phyloP scores from a whole-genome alignment of 30 jellyfish, hydroid and myxozoan species.

The Rhopilema esculentum region DNA sequence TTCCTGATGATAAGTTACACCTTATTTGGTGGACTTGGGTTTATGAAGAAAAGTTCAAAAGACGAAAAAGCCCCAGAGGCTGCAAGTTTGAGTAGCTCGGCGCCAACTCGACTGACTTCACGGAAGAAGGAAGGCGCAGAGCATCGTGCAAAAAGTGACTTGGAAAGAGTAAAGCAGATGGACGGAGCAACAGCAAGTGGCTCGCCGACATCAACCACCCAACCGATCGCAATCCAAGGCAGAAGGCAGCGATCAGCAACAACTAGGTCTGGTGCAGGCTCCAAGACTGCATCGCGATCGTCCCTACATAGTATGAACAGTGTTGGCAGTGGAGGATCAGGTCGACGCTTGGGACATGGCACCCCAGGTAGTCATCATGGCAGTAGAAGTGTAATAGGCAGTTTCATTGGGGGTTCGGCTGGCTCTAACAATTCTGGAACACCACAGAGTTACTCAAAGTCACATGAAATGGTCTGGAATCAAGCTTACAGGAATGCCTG shows the following conservation, averaged over 20 bases:
- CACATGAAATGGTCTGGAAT: conserved; percentile 74
- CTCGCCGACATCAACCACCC: conserved; percentile 65
- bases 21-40: conserved; percentile 55
- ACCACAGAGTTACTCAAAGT: conserved; percentile 58
- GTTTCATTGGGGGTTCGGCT: conserved; percentile 40
- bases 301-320: conserved; percentile 57
- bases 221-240: conserved; percentile 55
- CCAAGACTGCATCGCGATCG: conserved; percentile 45
- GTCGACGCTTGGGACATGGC: conserved; percentile 71
- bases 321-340: conserved; percentile 68
- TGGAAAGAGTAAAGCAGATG: conserved; percentile 20
- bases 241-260: conserved; percentile 44
- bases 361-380: conserved; percentile 72
- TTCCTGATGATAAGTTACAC: conserved; percentile 53
- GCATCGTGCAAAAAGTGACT: not conserved
- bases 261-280: conserved; percentile 56
- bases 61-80: conserved; percentile 23
- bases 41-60: conserved; percentile 31
- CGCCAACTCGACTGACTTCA: conserved; percentile 48
- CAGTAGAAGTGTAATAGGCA: conserved; percentile 58
- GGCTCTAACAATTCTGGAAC: conserved; percentile 46
- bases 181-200: conserved; percentile 57
- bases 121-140: conserved; percentile 23
- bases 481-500: conserved; percentile 71
- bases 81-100: conserved; percentile 58